These are phyloP conservation scores for Diplodus puntazzo DNA, from an alignment of 2,797 vertebrate species.

Conservation along the genomic window DNA sequence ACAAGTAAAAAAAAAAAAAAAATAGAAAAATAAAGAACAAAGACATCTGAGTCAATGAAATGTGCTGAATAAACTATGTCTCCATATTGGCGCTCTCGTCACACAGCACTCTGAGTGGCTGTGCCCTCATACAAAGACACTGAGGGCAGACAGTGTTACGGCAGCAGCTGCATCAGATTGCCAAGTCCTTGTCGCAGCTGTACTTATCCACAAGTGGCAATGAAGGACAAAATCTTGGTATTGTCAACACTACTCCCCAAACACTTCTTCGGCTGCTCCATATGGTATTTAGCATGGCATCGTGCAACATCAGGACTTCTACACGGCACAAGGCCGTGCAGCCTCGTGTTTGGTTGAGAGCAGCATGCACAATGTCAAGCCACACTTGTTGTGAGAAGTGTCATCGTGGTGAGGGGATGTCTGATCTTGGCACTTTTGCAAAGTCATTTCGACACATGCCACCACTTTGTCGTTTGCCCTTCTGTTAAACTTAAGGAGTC, in stretches of 20 bases:
- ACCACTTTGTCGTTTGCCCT: conserved; percentile 70
- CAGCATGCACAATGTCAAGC: conserved; percentile 74
- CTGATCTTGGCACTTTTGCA: conserved; percentile 70
- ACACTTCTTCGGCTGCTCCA: conserved; percentile 58
- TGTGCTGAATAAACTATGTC: conserved; percentile 56
- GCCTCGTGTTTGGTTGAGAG: conserved; percentile 55
- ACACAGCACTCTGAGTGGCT: conserved; percentile 31
- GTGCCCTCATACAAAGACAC: conserved; percentile 64
- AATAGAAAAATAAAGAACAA: neutral
- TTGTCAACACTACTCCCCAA: conserved; percentile 34
- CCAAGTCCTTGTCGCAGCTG: conserved; percentile 71
- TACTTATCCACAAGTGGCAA: conserved; percentile 52
- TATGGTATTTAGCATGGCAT: conserved; percentile 63
- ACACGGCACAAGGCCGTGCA: conserved; percentile 52
- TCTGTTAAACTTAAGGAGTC: conserved; percentile 74
- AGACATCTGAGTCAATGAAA: conserved; percentile 39
- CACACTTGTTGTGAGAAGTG: conserved; percentile 68
- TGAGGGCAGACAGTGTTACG: conserved; percentile 63
- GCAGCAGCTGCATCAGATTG: conserved; percentile 79
- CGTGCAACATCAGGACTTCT: conserved; percentile 68
- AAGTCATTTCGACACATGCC: conserved; percentile 72
- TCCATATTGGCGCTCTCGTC: conserved; percentile 33
- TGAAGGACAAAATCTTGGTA: conserved; percentile 67
- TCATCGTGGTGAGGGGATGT: conserved; percentile 61
- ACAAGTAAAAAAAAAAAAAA: conserved; percentile 21